phyloP scores from a whole-genome alignment of 2,113 vertebrate species.

The Indicator maculatus region DNA sequence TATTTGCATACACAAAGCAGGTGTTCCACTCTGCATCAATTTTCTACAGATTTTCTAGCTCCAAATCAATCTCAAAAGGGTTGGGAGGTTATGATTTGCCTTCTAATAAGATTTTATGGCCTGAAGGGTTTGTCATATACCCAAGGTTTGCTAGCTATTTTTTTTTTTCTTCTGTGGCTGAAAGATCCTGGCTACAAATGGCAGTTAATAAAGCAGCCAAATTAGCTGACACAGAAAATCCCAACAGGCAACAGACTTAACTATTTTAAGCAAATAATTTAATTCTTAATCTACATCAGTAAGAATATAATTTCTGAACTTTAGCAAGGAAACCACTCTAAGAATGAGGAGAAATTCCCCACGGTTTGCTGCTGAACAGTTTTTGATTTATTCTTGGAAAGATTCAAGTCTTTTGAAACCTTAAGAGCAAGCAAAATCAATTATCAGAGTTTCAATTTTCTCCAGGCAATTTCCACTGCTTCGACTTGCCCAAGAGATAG shows the following conservation, averaged over 20 bases:
- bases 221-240: slow-evolving; percentile 55
- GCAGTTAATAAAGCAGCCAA: slow-evolving; percentile 17
- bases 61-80: slow-evolving; percentile 27
- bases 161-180: slow-evolving; percentile 17
- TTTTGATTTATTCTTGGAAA: slow-evolving; percentile 73
- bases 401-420: slow-evolving; percentile 70
- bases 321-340: slow-evolving; percentile 46
- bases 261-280: slow-evolving; percentile 73
- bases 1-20: slow-evolving; percentile 22
- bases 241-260: slow-evolving; percentile 27
- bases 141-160: slow-evolving; percentile 13
- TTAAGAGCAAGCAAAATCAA: slow-evolving; percentile 75
- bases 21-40: not conserved
- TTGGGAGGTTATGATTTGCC: slow-evolving; percentile 43
- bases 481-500: slow-evolving; percentile 72
- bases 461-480: slow-evolving; percentile 64
- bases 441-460: slow-evolving; percentile 78
- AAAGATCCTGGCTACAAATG: slow-evolving; percentile 22
- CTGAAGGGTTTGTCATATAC: slow-evolving; percentile 38
- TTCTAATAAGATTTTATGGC: slow-evolving; percentile 61
- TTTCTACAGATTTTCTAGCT: slow-evolving; percentile 24
- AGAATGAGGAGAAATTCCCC: slow-evolving; percentile 49
- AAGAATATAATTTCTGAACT: slow-evolving; percentile 49
- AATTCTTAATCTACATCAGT: slow-evolving; percentile 63
- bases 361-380: slow-evolving; percentile 53